These are phyloP conservation scores for Cnemophilus loriae DNA, from an alignment of 2,113 vertebrate genomes.

Conservation along the genomic window DNA sequence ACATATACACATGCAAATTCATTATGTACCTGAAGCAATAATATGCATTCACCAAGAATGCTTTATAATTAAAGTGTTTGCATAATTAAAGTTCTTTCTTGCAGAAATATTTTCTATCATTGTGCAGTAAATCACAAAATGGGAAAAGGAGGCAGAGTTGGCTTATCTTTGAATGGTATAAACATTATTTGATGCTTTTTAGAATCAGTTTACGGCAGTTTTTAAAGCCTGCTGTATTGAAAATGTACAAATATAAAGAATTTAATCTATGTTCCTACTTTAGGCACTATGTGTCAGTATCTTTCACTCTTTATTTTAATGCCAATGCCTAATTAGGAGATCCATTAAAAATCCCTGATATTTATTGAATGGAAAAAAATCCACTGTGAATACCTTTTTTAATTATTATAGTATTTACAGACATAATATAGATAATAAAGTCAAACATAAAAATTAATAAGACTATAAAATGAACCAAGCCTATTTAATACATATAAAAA, in stretches of 20 bases:
- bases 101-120: background rate
- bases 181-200: background rate
- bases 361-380: background rate
- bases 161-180: background rate
- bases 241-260: background rate
- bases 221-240: background rate
- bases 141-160: background rate
- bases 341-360: background rate
- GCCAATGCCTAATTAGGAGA: background rate
- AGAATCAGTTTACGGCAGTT: background rate
- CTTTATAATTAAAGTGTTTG: background rate
- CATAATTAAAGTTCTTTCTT: background rate
- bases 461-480: background rate
- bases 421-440: background rate
- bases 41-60: background rate
- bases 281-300: background rate
- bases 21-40: background rate
- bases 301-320: background rate
- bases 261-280: background rate
- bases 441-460: conserved; percentile 9
- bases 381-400: background rate
- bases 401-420: background rate
- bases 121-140: background rate
- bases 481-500: background rate
- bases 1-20: background rate